A percentile compares a stretch with the other conserved stretches of the same genome.
phyloP scores from a whole-genome alignment of 2,797 vertebrate genomes.

The Cirrhinus molitorella region DNA sequence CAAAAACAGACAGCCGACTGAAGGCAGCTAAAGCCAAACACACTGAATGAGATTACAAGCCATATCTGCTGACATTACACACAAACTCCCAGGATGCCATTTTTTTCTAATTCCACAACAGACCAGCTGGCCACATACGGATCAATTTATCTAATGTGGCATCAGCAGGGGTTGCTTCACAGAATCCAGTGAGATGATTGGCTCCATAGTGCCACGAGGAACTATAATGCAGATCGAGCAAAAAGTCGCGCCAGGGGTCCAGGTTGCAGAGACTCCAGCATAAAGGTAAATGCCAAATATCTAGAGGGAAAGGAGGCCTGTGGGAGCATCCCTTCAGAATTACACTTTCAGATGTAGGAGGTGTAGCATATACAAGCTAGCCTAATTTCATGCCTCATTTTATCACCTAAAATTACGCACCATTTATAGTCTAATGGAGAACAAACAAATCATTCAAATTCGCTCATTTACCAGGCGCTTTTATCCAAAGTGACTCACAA shows the following conservation, averaged over 20 bases:
- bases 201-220: slow-evolving; percentile 18
- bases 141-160: slow-evolving; percentile 72
- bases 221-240: slow-evolving; percentile 17
- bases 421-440: slow-evolving; percentile 11
- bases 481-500: slow-evolving; percentile 7
- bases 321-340: not conserved
- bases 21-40: slow-evolving; percentile 7
- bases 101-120: slow-evolving; percentile 11
- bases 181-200: not conserved
- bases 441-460: not conserved
- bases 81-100: not conserved
- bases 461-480: not conserved
- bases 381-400: not conserved
- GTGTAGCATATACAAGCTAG: not conserved
- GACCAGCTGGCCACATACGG: slow-evolving; percentile 67
- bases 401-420: slow-evolving; percentile 1
- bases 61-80: slow-evolving; percentile 18
- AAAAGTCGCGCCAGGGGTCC: not conserved
- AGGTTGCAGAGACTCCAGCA: not conserved
- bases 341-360: not conserved
- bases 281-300: slow-evolving; percentile 14
- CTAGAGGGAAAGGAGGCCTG: not conserved
- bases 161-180: slow-evolving; percentile 69
- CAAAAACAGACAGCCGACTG: not conserved
- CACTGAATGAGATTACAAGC: slow-evolving; percentile 7